A percentile compares a stretch with the other conserved stretches of the same genome.
Evolutionary conservation across 2,888 invertebrate genomes (phyloP).

Genomic region (Lithosia quadra): DNA sequence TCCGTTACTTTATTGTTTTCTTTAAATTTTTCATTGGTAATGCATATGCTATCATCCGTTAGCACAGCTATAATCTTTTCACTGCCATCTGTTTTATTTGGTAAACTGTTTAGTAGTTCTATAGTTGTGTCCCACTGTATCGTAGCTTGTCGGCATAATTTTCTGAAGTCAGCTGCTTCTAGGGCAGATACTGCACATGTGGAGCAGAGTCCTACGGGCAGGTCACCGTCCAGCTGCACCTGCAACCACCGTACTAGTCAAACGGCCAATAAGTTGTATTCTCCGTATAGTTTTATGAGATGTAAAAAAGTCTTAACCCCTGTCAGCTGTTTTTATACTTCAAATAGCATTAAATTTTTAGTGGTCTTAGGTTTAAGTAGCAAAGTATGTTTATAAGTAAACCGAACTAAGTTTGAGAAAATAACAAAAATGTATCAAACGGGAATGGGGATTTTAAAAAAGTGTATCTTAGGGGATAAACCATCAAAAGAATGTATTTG

Average conservation of each 20-base stretch:
- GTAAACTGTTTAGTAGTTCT: constrained; percentile 60
- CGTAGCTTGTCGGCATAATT: constrained; percentile 62
- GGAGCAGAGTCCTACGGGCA: constrained; percentile 74
- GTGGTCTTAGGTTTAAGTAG: not conserved
- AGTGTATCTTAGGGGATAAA: too few relatives aligned
- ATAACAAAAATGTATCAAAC: too few relatives aligned
- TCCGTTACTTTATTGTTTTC: constrained; percentile 10
- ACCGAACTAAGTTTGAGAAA: not conserved
- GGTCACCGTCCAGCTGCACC: constrained; percentile 69
- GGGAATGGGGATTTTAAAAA: too few relatives aligned
- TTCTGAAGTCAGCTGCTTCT: constrained; percentile 70
- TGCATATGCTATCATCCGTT: constrained; percentile 55
- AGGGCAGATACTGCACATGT: constrained; percentile 66
- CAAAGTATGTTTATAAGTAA: not conserved
- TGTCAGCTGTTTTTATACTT: not conserved
- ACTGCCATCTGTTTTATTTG: constrained; percentile 33
- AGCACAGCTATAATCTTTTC: constrained; percentile 60
- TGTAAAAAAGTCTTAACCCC: not conserved
- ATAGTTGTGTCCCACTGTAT: constrained; percentile 65
- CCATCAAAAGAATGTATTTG: too few relatives aligned
- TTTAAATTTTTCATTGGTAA: constrained; percentile 49
- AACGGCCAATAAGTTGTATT: constrained; percentile 59
- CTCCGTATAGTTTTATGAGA: not conserved
- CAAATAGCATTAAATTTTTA: not conserved
- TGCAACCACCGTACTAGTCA: constrained; percentile 79